Evolutionary conservation across 2,113 vertebrate genomes (phyloP).

Genomic region (Trichechus manatus): DNA sequence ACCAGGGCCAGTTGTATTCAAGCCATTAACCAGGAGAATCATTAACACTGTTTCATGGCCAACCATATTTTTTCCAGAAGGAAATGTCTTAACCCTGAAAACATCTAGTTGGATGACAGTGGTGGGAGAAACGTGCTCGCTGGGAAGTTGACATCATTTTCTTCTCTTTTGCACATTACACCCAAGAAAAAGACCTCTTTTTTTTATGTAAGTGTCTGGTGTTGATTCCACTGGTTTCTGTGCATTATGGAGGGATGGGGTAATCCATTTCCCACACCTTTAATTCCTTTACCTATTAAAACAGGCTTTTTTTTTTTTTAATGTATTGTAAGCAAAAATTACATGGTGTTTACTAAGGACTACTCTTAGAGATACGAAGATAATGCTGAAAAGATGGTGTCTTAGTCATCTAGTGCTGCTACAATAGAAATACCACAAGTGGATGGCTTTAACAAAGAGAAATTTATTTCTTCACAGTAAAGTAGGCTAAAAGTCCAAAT

Average conservation of each 20-base stretch:
- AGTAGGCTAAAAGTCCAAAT: too few species aligned
- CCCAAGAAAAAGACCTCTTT: background rate
- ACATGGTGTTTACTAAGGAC: background rate
- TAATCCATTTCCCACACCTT: background rate
- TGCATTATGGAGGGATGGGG: background rate
- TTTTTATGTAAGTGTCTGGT: background rate
- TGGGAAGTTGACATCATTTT: background rate
- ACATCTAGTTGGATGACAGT: background rate
- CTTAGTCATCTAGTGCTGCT: too few species aligned
- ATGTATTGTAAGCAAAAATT: constrained; percentile 15
- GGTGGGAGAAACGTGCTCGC: background rate
- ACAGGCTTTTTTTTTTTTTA: background rate
- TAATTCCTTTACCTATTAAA: constrained; percentile 51
- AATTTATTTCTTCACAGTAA: too few species aligned
- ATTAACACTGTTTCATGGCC: background rate
- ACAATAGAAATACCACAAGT: too few species aligned
- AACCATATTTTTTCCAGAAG: background rate
- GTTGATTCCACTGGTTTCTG: background rate
- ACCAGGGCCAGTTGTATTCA: background rate
- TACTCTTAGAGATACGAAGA: background rate
- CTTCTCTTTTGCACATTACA: background rate
- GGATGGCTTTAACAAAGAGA: too few species aligned
- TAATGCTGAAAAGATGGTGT: background rate
- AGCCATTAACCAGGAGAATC: background rate
- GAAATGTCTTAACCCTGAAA: background rate